These are phyloP conservation scores for Microcebus ravelobensis DNA, from an alignment of 2,113 vertebrate genomes.

Conservation along the genomic window DNA sequence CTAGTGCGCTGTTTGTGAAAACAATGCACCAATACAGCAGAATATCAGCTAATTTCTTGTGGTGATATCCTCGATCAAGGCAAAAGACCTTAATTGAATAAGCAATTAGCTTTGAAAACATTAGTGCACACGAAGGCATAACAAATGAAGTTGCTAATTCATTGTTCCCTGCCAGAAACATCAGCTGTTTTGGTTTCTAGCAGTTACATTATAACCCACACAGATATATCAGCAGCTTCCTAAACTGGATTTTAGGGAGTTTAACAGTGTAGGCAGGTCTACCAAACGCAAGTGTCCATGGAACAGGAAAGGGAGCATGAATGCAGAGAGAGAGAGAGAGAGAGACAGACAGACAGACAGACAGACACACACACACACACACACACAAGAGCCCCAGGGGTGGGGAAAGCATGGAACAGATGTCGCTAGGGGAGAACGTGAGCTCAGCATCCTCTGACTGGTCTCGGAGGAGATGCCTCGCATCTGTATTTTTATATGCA, in stretches of 20 bases:
- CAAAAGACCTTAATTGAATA: neutral
- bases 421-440: fast-evolving
- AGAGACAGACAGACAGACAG: no score
- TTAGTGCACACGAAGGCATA: neutral
- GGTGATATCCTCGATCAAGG: neutral
- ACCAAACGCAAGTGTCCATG: neutral
- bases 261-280: neutral
- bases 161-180: neutral
- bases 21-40: neutral
- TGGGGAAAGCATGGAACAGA: fast-evolving
- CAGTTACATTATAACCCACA: no score
- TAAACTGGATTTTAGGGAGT: neutral
- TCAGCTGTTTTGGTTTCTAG: neutral
- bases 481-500: neutral
- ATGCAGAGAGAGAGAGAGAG: neutral
- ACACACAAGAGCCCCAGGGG: fast-evolving
- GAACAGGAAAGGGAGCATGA: neutral
- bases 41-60: neutral
- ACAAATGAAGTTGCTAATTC: neutral
- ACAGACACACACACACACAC: no score
- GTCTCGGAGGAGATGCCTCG: no score
- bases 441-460: neutral
- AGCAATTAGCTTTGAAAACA: constrained; percentile 47
- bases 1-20: fast-evolving
- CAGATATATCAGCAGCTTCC: neutral